A percentile compares a stretch with the other conserved stretches of the same genome.
phyloP scores from a whole-genome alignment of 2,113 vertebrate genomes.

The Puntigrus tetrazona region DNA sequence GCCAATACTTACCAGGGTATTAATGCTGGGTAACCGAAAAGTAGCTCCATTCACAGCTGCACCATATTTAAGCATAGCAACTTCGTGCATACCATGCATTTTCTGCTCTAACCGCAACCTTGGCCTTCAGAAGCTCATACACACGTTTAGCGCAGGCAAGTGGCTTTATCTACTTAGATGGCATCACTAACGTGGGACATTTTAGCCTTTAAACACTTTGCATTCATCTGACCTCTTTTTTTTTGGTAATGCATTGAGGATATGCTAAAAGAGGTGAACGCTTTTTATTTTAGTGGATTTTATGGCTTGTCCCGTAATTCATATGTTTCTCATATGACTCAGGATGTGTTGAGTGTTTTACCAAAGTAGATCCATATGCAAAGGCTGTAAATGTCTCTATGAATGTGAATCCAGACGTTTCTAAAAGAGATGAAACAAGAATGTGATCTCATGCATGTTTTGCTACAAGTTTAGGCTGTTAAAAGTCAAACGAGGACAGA shows the following conservation, averaged over 20 bases:
- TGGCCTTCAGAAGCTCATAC: conserved; percentile 2
- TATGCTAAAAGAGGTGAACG: background rate
- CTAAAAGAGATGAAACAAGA: background rate
- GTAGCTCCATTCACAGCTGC: conserved; percentile 14
- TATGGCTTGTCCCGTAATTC: conserved; percentile 9
- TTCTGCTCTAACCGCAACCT: conserved; percentile 5
- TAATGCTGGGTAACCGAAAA: background rate
- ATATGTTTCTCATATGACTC: background rate
- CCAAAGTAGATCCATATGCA: background rate
- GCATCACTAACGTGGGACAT: background rate
- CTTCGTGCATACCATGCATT: background rate
- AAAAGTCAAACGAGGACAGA: background rate
- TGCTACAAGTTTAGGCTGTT: background rate
- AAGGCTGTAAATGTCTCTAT: background rate
- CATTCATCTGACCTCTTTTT: background rate
- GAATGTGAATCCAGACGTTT: background rate
- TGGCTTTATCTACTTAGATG: background rate
- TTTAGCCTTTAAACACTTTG: conserved; percentile 10
- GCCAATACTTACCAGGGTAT: background rate
- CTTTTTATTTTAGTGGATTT: background rate
- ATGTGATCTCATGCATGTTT: background rate
- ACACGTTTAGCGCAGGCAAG: background rate
- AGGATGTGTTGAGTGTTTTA: background rate
- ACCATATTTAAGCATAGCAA: conserved; percentile 5
- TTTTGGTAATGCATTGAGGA: background rate